Evolutionary conservation across 2,888 invertebrate species (phyloP).

Genomic region (Calameuta filiformis): DNA sequence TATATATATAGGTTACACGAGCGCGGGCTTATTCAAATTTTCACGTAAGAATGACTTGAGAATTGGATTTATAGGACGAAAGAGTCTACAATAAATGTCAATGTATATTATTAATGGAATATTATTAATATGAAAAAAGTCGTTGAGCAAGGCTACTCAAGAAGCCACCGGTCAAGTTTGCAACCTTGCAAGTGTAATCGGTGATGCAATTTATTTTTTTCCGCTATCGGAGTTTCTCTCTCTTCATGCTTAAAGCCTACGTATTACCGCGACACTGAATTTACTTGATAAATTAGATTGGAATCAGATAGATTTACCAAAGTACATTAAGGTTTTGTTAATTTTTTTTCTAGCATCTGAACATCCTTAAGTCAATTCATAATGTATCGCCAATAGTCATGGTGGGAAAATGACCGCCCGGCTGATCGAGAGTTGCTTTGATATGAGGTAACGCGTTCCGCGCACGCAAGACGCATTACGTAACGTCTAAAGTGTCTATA

Average conservation of each 20-base stretch:
- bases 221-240: neutral
- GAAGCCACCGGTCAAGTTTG: conserved; percentile 40
- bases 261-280: neutral
- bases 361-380: neutral
- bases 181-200: conserved; percentile 47
- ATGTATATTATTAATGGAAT: neutral
- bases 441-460: conserved; percentile 48
- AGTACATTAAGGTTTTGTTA: neutral
- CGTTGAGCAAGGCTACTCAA: neutral
- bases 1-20: neutral
- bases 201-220: conserved; percentile 36
- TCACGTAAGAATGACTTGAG: neutral
- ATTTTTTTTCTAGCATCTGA: neutral
- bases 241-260: conserved; percentile 6
- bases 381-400: conserved; percentile 15
- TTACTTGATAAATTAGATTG: neutral
- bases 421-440: conserved; percentile 43
- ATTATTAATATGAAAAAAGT: neutral
- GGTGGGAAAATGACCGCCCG: conserved; percentile 48
- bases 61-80: neutral
- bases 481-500: conserved; percentile 28
- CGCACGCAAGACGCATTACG: conserved; percentile 45
- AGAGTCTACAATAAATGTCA: neutral
- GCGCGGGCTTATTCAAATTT: neutral
- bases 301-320: neutral